Evolutionary conservation across 2,113 vertebrate genomes (phyloP).

Genomic region (Electrona antarctica): DNA sequence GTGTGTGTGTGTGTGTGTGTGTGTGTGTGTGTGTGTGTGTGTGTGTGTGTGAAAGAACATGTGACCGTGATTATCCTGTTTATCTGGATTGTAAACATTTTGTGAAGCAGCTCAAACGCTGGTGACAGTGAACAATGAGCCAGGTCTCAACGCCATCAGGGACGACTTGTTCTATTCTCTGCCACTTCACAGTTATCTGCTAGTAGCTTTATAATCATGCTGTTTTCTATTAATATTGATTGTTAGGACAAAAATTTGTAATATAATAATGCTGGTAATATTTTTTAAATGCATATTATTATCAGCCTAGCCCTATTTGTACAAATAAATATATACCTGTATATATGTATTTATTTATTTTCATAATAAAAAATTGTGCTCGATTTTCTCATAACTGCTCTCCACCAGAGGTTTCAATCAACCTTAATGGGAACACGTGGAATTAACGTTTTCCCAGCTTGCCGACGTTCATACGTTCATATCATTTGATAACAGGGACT

Average conservation of each 20-base stretch:
- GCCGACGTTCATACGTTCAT: constrained; percentile 61
- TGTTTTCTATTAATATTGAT: too few relatives aligned
- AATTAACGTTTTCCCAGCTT: constrained; percentile 53
- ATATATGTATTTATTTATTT: background rate
- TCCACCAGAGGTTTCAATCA: constrained; percentile 62
- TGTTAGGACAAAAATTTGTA: background rate
- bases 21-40: too few relatives aligned
- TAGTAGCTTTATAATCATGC: too few relatives aligned
- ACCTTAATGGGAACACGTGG: constrained; percentile 32
- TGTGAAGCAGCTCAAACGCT: constrained; percentile 62
- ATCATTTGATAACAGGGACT: constrained; percentile 56
- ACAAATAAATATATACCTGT: background rate
- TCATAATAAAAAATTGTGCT: constrained; percentile 18
- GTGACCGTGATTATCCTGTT: constrained; percentile 73
- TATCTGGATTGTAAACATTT: constrained; percentile 67
- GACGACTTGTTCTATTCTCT: constrained; percentile 10
- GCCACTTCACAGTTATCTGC: too few relatives aligned
- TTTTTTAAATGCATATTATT: background rate
- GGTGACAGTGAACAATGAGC: constrained; percentile 46
- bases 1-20: too few relatives aligned
- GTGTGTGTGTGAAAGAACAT: constrained; percentile 40
- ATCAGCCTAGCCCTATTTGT: background rate
- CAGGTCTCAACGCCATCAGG: constrained; percentile 24
- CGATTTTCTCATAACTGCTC: constrained; percentile 27
- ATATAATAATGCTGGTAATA: background rate